Base-by-base conservation (phyloP, 2,888 invertebrate species). In the Xylota segnis region DNA sequence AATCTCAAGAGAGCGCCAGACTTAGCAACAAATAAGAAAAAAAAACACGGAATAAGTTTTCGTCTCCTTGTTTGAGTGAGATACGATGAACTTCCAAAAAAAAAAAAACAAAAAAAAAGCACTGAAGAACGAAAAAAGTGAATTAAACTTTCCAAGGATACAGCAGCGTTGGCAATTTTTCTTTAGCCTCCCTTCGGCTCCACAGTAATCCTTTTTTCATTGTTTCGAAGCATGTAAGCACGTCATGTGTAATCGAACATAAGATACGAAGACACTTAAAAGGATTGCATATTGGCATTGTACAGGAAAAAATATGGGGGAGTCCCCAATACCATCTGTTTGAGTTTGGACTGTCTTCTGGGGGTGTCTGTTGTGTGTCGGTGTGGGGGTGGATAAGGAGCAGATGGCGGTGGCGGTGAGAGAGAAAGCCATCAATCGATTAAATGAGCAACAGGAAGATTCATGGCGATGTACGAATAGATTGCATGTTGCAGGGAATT, bases 361-460 rank as follows among this genome's bases (percentile, higher is more conserved):
- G 3, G 23, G 1, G 23, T 59, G 16, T 58, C 5, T 58, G 7
- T n/a, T 5, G 2, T 29, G 37, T 40, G 50, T 14, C 7, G 4
- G 54, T 45, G 37, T 72, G 58, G 9, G 4, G 27, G 34, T 10
- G 27, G 32, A 32, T 4, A 6, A 32, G 32, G 6, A 4, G 29
- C 5, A 32, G 12, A 23, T 50, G 54, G 4, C n/a, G n/a, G n/a
- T n/a, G n/a, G n/a, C n/a, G n/a, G n/a, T n/a, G n/a, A n/a, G n/a
- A 77, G 18, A 54, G 61, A 86, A 77, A 66, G 68, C 76, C 82
- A 86, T 86, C 82, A 86, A 86, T 86, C 82, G 86, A 86, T 86
- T 86, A 82, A 86, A 86, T 82, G 82, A 81, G 86, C 86, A 86
- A 86, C 86, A 86, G 86, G 86, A 66, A 77, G 68, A 77, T 77